These are phyloP conservation scores for Sturmia bella DNA, from an alignment of 2,888 invertebrate species.

Conservation along the genomic window DNA sequence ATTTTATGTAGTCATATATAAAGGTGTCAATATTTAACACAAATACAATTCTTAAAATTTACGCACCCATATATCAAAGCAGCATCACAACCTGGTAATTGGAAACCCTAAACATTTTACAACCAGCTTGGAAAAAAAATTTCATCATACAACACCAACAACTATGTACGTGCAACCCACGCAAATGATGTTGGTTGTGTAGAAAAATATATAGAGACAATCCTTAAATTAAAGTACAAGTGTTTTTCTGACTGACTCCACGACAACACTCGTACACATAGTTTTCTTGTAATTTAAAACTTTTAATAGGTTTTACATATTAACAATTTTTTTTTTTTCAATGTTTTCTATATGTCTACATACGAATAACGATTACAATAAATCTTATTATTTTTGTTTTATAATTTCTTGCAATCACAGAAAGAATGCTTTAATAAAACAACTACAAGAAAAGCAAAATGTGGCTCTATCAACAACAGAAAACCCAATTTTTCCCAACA, in stretches of 20 bases:
- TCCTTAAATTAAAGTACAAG: conserved; percentile 64
- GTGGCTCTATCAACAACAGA: background rate
- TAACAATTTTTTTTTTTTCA: background rate
- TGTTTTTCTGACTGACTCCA: conserved; percentile 39
- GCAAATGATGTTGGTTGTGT: conserved; percentile 27
- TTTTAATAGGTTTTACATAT: conserved; percentile 37
- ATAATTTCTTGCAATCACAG: conserved; percentile 26
- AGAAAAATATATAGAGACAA: conserved; percentile 33
- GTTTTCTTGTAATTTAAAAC: conserved; percentile 46
- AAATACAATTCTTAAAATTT: conserved; percentile 60
- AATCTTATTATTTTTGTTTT: background rate
- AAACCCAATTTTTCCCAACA: background rate
- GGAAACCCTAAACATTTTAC: conserved; percentile 53
- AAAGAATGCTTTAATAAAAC: conserved; percentile 44
- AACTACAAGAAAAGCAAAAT: conserved; percentile 26
- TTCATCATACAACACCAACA: conserved; percentile 5
- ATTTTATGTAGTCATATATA: conserved; percentile 30
- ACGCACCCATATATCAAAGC: conserved; percentile 60
- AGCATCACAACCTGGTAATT: conserved; percentile 28
- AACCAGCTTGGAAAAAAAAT: conserved; percentile 1
- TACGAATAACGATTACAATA: background rate
- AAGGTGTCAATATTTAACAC: conserved; percentile 59
- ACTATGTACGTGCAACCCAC: conserved; percentile 61
- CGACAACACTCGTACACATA: conserved; percentile 7
- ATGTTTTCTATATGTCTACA: background rate